Evolutionary conservation across 1,140 invertebrate genomes (phyloP), one percentile per base, ranked within the genome.

Genomic region (Pectinophora gossypiella): DNA sequence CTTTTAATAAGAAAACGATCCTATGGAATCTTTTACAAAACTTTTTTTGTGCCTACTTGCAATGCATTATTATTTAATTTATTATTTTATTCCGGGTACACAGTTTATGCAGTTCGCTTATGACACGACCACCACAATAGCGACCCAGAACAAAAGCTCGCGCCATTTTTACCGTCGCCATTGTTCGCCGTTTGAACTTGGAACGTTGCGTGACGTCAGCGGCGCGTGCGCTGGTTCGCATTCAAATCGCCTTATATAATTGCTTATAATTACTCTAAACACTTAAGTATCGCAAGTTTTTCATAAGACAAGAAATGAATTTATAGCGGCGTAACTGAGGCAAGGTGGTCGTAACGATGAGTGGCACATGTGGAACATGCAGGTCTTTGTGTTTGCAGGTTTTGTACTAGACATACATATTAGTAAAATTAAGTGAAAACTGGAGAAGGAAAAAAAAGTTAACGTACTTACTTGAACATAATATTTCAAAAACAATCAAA

Each of bases 181-280:
- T 83, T 83, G 77, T 85, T 79, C 57, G 64, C 57, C 43, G 58
- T 67, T 77, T 76, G 74, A 85, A 82, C 73, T 79, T 81, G 73
- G 76, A 60, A 73, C 70, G 74, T 79, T 68, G 72, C 73, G 66
- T 82, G 77, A 76, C 77, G 77, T 71, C 56, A 64, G 56, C 68
- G 65, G 69, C 72, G 77, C 76, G 82, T 80, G 82, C 76, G 69
- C 58, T 54, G 73, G 61, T 69, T 75, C 57, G 72, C 72, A 85
- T 85, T 85, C 66, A 68, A 72, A 85, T 73, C 51, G 51, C 51
- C 58, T 56, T 64, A 50, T 64, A 56, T 64, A 65, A 61, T 63
- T 60, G 40, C 57, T 61, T 50, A 59, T 65, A 65, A 64, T 72
- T 59, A 61, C 51, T 53, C 47, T 61, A 59, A 64, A 63, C 43